Percentiles rank a stretch among this genome's conserved stretches.
Evolutionary conservation across 2,113 vertebrate genomes (phyloP).

Genomic region (Taurulus bubalis): DNA sequence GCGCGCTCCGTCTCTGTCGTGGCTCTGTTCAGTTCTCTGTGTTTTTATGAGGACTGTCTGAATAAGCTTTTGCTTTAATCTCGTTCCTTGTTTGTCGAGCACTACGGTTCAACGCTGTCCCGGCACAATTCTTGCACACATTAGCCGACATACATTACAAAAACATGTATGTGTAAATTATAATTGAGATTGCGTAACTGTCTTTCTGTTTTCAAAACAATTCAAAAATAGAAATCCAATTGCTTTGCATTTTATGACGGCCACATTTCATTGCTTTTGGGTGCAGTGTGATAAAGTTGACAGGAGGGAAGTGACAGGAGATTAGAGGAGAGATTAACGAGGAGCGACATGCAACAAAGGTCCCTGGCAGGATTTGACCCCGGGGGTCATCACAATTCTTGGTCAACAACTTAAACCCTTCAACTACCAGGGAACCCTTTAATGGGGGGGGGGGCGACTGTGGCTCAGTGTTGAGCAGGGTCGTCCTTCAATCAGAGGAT

Average conservation of each 20-base stretch:
- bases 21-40: constrained; percentile 24
- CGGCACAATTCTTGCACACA: not conserved
- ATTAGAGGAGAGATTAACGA: not conserved
- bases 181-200: not conserved
- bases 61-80: constrained; percentile 35
- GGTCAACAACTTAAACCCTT: not conserved
- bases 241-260: not conserved
- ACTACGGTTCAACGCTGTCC: not conserved
- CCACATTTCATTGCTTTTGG: not conserved
- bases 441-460: too few relatives aligned
- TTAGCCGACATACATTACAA: not conserved
- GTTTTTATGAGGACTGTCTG: constrained; percentile 5
- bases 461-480: too few relatives aligned
- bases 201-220: not conserved
- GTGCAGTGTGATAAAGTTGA: not conserved
- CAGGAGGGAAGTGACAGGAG: not conserved
- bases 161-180: not conserved
- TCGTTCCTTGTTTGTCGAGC: not conserved
- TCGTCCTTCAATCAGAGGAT: too few relatives aligned
- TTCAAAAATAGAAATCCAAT: not conserved
- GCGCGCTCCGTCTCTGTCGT: constrained; percentile 9
- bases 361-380: not conserved
- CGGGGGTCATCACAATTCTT: not conserved
- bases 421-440: not conserved
- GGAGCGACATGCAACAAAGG: not conserved